A percentile compares a stretch with the other conserved stretches of the same genome.
These are phyloP conservation scores for Corynorhinus townsendii DNA, from an alignment of 2,113 vertebrate species.

Conservation along the genomic window DNA sequence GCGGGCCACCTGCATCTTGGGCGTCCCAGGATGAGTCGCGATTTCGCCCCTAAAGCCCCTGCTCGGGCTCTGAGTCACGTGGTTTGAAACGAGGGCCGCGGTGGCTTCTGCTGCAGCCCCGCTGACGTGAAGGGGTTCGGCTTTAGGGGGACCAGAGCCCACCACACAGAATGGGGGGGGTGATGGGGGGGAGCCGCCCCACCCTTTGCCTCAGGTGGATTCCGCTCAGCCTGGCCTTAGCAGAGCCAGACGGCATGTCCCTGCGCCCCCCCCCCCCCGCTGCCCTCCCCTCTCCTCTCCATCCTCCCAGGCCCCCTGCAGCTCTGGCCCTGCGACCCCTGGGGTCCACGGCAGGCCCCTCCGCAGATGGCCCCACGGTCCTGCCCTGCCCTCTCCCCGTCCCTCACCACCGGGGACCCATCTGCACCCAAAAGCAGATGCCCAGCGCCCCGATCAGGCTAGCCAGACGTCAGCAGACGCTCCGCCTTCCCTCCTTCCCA, in stretches of 20 bases:
- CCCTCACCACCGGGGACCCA: neutral
- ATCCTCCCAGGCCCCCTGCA: neutral
- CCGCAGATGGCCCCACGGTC: neutral
- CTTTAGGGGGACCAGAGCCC: neutral
- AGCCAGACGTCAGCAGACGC: rapidly evolving
- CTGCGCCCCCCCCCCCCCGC: too few species aligned
- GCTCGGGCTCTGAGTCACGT: neutral
- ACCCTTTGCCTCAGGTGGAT: neutral
- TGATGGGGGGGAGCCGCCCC: rapidly evolving
- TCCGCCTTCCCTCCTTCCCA: neutral
- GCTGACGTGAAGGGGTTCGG: neutral
- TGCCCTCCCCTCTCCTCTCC: too few species aligned
- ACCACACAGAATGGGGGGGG: rapidly evolving
- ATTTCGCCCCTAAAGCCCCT: neutral
- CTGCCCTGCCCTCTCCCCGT: too few species aligned
- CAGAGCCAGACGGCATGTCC: rapidly evolving
- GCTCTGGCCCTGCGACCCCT: neutral
- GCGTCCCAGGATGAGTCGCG: neutral
- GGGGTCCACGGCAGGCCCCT: neutral
- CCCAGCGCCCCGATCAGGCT: neutral
- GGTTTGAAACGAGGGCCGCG: neutral
- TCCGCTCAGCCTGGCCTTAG: neutral
- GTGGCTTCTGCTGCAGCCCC: neutral
- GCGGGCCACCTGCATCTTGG: rapidly evolving
- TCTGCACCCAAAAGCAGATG: neutral